Percentiles rank a stretch among this genome's conserved stretches.
phyloP scores from a whole-genome alignment of 2,113 vertebrate species.

The Phaethornis superciliosus region DNA sequence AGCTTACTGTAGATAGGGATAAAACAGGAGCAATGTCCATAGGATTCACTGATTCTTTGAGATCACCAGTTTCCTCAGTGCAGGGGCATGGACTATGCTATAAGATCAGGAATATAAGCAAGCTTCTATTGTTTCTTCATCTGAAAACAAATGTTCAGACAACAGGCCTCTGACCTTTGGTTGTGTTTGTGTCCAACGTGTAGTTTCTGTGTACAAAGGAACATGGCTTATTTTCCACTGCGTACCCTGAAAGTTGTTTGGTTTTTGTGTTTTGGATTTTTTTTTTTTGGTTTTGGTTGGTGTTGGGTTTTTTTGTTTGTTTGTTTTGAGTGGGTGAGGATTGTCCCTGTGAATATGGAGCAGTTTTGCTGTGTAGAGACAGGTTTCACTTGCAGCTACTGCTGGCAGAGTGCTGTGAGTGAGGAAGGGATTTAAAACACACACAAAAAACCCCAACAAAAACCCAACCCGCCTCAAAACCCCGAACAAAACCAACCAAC shows the following conservation, averaged over 20 bases:
- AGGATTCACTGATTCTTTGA: not conserved
- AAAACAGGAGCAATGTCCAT: not conserved
- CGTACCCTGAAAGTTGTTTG: not conserved
- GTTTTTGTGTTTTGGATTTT: too few relatives aligned
- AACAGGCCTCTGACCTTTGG: not conserved
- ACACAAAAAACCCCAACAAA: too few relatives aligned
- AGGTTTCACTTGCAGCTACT: not conserved
- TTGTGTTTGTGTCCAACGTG: fast-evolving
- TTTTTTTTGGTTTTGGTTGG: too few relatives aligned
- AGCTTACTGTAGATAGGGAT: not conserved
- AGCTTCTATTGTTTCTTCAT: not conserved
- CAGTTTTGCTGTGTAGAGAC: not conserved
- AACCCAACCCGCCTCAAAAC: too few relatives aligned
- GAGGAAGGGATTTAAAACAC: not conserved
- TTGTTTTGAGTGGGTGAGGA: fast-evolving
- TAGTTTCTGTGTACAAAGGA: not conserved
- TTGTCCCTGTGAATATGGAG: not conserved
- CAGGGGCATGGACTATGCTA: not conserved
- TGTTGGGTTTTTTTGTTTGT: too few relatives aligned
- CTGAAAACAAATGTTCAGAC: not conserved
- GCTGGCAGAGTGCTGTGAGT: not conserved
- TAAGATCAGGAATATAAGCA: not conserved
- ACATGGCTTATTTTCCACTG: fast-evolving
- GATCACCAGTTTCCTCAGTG: not conserved
- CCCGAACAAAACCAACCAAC: too few relatives aligned